Conservation (phyloP, 2,797 vertebrate species). For the Borostomias antarcticus region DNA sequence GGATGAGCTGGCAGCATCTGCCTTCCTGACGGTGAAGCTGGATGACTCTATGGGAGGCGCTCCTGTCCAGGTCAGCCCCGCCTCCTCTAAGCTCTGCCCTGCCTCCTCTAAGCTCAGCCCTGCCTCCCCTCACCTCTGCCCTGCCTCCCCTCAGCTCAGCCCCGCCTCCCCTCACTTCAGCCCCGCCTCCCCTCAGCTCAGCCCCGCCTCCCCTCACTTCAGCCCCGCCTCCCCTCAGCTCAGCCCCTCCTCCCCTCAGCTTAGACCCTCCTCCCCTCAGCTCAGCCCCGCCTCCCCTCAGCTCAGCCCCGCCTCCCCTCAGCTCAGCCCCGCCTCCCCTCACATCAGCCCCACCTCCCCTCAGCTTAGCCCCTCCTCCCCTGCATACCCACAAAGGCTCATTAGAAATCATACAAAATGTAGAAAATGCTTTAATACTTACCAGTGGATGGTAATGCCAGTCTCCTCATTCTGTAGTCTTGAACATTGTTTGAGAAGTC, state of each 20-base stretch:
- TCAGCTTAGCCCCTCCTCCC: no score
- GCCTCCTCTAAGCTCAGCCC: background rate
- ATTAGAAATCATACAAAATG: no score
- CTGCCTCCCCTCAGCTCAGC: no score
- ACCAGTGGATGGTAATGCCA: background rate
- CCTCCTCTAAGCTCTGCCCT: background rate
- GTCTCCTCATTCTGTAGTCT: no score
- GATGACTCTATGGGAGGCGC: conserved; percentile 81
- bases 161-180: background rate
- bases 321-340: background rate
- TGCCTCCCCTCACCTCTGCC: background rate
- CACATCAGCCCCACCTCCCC: background rate
- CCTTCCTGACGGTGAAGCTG: conserved; percentile 77
- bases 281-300: background rate
- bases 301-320: background rate
- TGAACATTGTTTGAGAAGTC: background rate
- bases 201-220: background rate
- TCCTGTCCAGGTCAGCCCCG: conserved; percentile 76
- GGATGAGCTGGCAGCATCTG: conserved; percentile 78
- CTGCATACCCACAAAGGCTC: no score
- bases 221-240: background rate
- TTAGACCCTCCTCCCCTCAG: background rate
- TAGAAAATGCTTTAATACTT: background rate
- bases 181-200: background rate
- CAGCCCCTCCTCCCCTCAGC: background rate